A percentile compares a stretch with the other conserved stretches of the same genome.
These are phyloP conservation scores for Anoplopoma fimbria DNA, from an alignment of 2,113 vertebrate genomes.

Conservation along the genomic window DNA sequence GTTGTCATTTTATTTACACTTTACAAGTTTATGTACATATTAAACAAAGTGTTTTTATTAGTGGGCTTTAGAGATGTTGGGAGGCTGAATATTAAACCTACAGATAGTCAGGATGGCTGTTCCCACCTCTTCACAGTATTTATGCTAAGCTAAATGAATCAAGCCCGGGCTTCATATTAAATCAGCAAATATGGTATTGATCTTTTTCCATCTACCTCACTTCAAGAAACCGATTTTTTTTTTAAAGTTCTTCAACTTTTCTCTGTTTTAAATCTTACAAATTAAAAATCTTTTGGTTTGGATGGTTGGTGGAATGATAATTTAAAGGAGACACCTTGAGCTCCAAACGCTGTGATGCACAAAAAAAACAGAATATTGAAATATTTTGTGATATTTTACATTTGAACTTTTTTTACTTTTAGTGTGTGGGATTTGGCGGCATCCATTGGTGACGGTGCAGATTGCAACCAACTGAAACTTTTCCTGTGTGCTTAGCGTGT, in stretches of 20 bases:
- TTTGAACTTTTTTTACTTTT: not conserved
- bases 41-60: not conserved
- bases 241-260: not conserved
- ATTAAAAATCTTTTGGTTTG: not conserved
- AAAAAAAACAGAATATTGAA: too few relatives aligned
- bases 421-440: too few relatives aligned
- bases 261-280: not conserved
- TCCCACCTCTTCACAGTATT: too few relatives aligned
- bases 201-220: not conserved
- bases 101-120: not conserved
- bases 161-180: not conserved
- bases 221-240: not conserved
- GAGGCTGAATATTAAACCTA: not conserved
- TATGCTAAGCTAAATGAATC: not conserved
- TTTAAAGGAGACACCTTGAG: not conserved
- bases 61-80: too few relatives aligned
- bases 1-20: not conserved
- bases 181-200: not conserved
- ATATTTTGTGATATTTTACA: not conserved
- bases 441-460: too few relatives aligned
- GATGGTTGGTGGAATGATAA: not conserved
- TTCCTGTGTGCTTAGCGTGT: too few relatives aligned
- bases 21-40: not conserved
- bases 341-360: too few relatives aligned
- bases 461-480: too few relatives aligned